phyloP scores from a whole-genome alignment of 2,888 invertebrate genomes.

The Drosophila dives region DNA sequence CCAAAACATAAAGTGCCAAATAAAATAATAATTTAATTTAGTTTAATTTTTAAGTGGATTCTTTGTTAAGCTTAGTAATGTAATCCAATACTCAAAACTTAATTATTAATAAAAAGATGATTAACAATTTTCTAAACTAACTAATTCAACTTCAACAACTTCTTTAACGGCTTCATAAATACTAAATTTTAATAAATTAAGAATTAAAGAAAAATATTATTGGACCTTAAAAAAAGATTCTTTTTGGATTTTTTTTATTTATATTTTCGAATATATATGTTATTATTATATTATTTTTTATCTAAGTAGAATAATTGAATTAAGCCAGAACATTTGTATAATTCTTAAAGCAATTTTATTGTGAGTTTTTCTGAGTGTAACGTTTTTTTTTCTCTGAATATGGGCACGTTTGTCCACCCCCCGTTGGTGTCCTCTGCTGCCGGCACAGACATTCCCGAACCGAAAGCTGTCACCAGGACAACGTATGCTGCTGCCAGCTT shows the following conservation, averaged over 20 bases:
- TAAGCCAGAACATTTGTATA: neutral
- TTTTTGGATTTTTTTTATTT: neutral
- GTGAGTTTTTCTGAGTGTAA: neutral
- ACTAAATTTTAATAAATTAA: too few species aligned
- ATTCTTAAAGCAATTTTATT: accelerated
- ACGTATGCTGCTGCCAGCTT: constrained; percentile 27
- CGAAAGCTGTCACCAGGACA: constrained; percentile 21
- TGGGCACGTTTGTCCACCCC: constrained; percentile 32
- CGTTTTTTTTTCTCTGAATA: neutral
- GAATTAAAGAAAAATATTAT: neutral
- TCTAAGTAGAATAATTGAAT: neutral
- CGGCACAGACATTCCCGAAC: constrained; percentile 34
- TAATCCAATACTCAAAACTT: neutral
- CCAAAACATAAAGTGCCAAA: neutral
- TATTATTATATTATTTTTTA: neutral
- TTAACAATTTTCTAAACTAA: too few species aligned
- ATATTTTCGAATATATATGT: neutral
- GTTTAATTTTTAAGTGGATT: neutral
- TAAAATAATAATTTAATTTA: neutral
- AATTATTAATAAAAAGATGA: neutral
- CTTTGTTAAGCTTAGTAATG: neutral
- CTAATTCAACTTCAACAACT: too few species aligned
- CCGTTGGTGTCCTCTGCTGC: constrained; percentile 40
- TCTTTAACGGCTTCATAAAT: too few species aligned
- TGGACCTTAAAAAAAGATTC: neutral